Evolutionary conservation across 2,113 vertebrate genomes (phyloP), one percentile per base, ranked within the genome.

Genomic region (Clinocottus analis): DNA sequence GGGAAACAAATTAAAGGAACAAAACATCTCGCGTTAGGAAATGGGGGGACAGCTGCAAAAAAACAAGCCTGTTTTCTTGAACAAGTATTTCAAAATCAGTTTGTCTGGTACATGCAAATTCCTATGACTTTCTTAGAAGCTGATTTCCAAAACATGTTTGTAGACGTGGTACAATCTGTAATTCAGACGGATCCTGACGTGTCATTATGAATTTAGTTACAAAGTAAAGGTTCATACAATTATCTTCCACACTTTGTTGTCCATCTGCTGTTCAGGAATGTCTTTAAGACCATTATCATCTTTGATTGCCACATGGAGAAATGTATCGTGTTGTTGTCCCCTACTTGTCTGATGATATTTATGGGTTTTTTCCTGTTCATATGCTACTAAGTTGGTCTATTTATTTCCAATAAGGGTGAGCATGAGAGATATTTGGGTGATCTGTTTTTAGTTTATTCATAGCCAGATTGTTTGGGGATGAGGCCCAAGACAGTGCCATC

Each of bases 1-100:
- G 27, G 29, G 64, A 72, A 77, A 68, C 21, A 7, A 59, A 17
- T 39, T 31, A 27, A 41, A 77, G n/a, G 49, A 58, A 51, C 14
- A 62, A 55, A 71, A 39, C 2, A 17, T 39, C 56, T 5, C 2
- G 41, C 0, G 0, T 31, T 23, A 11, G 23, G 7, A 62, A 56
- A 47, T 23, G n/a, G 61, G 8, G 1, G 35, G 27, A 23, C 2
- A 35, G 13, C 41, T 2, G 62, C 4, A 45, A 23, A 74, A 17
- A 43, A 63, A 33, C 31, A 17, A 9, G 19, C 12, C 10, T 56
- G 31, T 14, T 10, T 25, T 33, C 23, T 29, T n/a, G 31, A 47
- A 41, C 12, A 43, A 56, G 49, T 61, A 1, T 11, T 65, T 77
- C 31, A 31, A 33, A 19, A 55, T 35, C 14, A 49, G 12, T 27